Base-by-base conservation (phyloP, 2,797 vertebrate species). In the Galagoides demidoff region DNA sequence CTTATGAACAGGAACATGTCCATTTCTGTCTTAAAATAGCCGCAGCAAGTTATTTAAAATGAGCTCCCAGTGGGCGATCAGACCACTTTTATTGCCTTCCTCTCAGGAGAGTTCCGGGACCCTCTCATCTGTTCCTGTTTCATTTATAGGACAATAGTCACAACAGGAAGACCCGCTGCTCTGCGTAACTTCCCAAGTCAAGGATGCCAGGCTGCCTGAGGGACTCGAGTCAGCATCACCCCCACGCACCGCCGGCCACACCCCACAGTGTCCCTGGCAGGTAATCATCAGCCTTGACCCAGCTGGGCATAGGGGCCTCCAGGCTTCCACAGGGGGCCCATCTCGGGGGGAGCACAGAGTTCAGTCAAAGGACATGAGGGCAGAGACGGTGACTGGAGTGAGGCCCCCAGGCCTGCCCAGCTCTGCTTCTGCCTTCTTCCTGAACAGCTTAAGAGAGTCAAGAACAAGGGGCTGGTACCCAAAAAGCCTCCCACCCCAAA, bases 21-120 rank as follows among this genome's bases (percentile, higher is more conserved):
- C 85, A 37, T 68, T 95, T 95, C 73, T 85, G 68, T 74, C 92
- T 92, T 95, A 94, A 96, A 95, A 96, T 92, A 97, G 93, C 79
- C 19, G 3, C n/a, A 91, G 89, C 96, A 94, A 95, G 93, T 94
- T 91, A 93, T 90, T 96, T 92, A 66, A 93, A 92, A 94, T 93
- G 77, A 97, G 16, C 87, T 97, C 93, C 81, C 73, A 37, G 90
- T 95, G 97, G 93, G 88, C 94, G 85, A 85, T 95, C 59, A 92
- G 83, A 95, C 78, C 2, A 8, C 74, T 79, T 92, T 93, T 90
- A 90, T 85, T 94, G 74, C 85, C 68, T 96, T 81, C 95, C 95
- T 95, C 92, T 95, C 70, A 43, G 49, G 95, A 94, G 90, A 90
- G 61, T 78, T 93, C 74, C 83, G 96, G 82, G 93, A 93, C 70